Conservation (phyloP, 2,113 vertebrate species). For the Bubo scandiacus region DNA sequence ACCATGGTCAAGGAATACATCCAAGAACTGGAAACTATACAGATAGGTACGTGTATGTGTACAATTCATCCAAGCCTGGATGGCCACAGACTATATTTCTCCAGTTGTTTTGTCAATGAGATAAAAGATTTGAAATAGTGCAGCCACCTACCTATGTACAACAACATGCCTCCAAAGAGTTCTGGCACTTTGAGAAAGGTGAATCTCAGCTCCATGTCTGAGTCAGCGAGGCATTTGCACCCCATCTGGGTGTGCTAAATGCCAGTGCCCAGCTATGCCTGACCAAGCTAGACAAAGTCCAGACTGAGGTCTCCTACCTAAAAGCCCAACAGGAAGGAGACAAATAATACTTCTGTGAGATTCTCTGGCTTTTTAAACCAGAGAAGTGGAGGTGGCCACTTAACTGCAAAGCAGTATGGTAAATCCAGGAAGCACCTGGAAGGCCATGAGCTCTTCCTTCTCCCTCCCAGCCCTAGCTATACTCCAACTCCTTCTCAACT, state of each 20-base stretch:
- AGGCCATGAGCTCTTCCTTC: rapidly evolving
- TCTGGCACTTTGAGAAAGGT: neutral
- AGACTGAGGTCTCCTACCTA: neutral
- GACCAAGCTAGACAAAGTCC: neutral
- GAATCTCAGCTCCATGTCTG: rapidly evolving
- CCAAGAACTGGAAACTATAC: neutral
- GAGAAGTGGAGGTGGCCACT: neutral
- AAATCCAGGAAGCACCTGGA: neutral
- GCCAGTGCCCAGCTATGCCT: neutral
- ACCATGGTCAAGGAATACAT: neutral
- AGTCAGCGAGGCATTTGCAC: neutral
- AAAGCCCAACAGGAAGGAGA: neutral
- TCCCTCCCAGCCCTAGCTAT: neutral
- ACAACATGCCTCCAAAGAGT: neutral
- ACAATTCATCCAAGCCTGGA: neutral
- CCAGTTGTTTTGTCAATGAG: neutral
- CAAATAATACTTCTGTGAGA: neutral
- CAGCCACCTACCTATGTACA: neutral
- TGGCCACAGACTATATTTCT: neutral
- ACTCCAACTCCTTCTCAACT: neutral
- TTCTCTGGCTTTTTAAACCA: neutral
- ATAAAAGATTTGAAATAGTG: neutral
- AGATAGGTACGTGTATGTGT: rapidly evolving
- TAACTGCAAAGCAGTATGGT: neutral
- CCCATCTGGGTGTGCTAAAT: neutral